Evolutionary conservation across 1,140 invertebrate species (phyloP).

Genomic region (Atopsyche davidsoni): DNA sequence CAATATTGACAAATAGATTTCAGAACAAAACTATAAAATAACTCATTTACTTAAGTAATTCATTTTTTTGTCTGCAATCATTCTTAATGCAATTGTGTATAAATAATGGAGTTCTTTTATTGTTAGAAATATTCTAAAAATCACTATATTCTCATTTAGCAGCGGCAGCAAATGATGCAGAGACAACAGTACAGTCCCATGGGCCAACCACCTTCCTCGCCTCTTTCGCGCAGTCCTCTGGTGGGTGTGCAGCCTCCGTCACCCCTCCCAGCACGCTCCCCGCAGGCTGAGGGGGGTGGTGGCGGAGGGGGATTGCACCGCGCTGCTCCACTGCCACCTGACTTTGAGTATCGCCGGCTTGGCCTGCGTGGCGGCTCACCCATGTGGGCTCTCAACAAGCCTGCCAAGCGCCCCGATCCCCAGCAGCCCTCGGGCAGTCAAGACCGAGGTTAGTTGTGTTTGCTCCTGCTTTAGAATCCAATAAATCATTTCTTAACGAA

Average conservation of each 20-base stretch:
- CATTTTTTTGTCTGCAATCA: too few species aligned
- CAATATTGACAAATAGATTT: too few species aligned
- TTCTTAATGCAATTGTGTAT: too few species aligned
- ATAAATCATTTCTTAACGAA: too few species aligned
- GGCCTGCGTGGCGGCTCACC: conserved; percentile 67
- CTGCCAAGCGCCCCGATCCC: conserved; percentile 30
- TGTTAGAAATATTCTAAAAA: too few species aligned
- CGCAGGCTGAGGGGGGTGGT: conserved; percentile 46
- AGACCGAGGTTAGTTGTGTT: neutral
- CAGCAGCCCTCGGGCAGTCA: conserved; percentile 27
- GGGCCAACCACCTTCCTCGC: conserved; percentile 58
- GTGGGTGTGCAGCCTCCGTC: conserved; percentile 34
- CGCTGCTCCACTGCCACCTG: conserved; percentile 42
- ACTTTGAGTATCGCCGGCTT: conserved; percentile 54
- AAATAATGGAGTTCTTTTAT: too few species aligned
- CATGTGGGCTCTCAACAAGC: conserved; percentile 54
- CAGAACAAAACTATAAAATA: too few species aligned
- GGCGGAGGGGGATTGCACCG: conserved; percentile 49
- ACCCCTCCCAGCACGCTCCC: conserved; percentile 42
- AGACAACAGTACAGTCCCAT: conserved; percentile 46
- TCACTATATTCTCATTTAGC: conserved; percentile 16
- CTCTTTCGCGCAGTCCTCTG: conserved; percentile 58
- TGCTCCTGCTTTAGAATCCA: too few species aligned
- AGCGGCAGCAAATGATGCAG: conserved; percentile 45
- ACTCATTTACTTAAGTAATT: too few species aligned